These are phyloP conservation scores for Gibbula magus DNA, from an alignment of 2,888 invertebrate species.

Conservation along the genomic window DNA sequence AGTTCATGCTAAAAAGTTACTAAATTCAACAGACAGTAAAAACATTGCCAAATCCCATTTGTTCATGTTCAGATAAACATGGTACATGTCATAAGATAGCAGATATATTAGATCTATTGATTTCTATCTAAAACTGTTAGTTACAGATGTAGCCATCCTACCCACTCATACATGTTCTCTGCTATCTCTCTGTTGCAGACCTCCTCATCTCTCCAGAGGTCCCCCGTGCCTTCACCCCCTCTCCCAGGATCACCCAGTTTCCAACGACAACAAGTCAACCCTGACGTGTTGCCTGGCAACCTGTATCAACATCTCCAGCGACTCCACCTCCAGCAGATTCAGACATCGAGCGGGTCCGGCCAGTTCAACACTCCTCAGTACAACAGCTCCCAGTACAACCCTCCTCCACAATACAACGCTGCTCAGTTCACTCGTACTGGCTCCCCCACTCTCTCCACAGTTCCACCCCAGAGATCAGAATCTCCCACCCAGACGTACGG, in stretches of 20 bases:
- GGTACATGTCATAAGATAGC: no score
- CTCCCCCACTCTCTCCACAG: constrained; percentile 24
- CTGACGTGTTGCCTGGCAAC: constrained; percentile 60
- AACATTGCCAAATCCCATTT: no score
- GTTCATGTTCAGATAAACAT: no score
- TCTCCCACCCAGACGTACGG: constrained; percentile 30
- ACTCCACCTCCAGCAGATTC: constrained; percentile 72
- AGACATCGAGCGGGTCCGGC: constrained; percentile 24
- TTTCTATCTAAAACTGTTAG: no score
- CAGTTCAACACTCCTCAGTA: neutral
- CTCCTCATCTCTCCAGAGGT: constrained; percentile 43
- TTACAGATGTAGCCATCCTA: no score
- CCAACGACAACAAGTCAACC: constrained; percentile 57
- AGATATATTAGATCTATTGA: no score
- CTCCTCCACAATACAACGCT: constrained; percentile 20
- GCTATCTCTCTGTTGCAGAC: constrained; percentile 11
- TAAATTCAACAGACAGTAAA: no score
- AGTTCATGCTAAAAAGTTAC: no score
- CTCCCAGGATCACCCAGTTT: constrained; percentile 58
- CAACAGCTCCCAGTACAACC: neutral
- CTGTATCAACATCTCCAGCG: constrained; percentile 76
- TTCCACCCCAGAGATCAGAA: neutral
- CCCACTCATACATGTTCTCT: no score
- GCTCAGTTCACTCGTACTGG: neutral
- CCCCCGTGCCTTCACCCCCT: constrained; percentile 65